These are phyloP conservation scores for Charina bottae DNA, from an alignment of 2,113 vertebrate species.

Conservation along the genomic window DNA sequence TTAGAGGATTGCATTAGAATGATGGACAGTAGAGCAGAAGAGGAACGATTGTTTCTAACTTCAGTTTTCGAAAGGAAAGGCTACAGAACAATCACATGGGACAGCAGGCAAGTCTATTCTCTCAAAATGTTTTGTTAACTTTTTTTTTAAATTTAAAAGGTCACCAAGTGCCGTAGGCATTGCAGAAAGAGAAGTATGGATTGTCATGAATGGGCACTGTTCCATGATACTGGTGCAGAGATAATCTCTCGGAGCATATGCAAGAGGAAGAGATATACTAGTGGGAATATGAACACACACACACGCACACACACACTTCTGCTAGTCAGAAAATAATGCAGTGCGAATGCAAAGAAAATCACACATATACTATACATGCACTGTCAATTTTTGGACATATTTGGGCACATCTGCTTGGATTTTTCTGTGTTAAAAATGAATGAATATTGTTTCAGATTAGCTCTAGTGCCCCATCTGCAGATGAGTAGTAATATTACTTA, in stretches of 20 bases:
- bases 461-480: constrained; percentile 32
- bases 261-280: neutral
- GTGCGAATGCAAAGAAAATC: neutral
- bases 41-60: neutral
- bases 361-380: neutral
- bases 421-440: neutral
- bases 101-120: neutral
- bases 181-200: neutral
- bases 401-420: neutral
- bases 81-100: neutral
- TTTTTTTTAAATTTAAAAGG: neutral
- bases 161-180: neutral
- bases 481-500: constrained; percentile 7
- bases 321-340: neutral
- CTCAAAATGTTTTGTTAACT: neutral
- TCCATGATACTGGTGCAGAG: neutral
- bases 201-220: neutral
- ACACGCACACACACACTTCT: neutral
- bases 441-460: neutral
- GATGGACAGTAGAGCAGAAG: neutral
- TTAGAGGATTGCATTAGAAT: neutral
- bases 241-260: neutral
- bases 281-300: neutral
- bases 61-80: neutral
- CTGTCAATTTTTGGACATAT: neutral